A percentile compares a stretch with the other conserved stretches of the same genome.
These are phyloP conservation scores for Pseudococcus viburni DNA, from an alignment of 2,888 invertebrate genomes.

Conservation along the genomic window DNA sequence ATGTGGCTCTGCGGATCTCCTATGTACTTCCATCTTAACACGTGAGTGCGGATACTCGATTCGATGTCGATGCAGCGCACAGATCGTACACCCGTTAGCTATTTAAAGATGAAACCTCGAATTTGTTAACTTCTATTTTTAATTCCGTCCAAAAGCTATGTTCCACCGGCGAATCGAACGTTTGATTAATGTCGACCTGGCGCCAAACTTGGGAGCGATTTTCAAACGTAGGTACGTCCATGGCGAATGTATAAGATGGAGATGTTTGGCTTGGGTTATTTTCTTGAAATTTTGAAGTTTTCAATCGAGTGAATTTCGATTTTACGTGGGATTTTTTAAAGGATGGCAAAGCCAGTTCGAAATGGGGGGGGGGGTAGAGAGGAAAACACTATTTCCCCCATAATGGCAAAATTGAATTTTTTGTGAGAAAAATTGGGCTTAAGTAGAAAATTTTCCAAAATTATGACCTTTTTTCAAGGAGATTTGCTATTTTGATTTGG, in stretches of 20 bases:
- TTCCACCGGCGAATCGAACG: constrained; percentile 12
- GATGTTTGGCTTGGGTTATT: not conserved
- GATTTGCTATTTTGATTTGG: too few relatives aligned
- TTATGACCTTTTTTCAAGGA: too few relatives aligned
- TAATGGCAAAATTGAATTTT: too few relatives aligned
- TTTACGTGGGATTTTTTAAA: not conserved
- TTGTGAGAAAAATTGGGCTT: too few relatives aligned
- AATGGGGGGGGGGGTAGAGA: too few relatives aligned
- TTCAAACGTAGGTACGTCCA: not conserved
- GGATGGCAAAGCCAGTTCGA: too few relatives aligned
- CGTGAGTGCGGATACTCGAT: not conserved
- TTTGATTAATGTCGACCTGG: constrained; percentile 18
- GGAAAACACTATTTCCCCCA: too few relatives aligned
- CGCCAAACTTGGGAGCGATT: constrained; percentile 3
- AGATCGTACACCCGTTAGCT: constrained; percentile 43
- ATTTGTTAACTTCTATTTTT: constrained; percentile 55
- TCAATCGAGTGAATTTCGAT: not conserved
- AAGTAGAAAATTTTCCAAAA: too few relatives aligned
- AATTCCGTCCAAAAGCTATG: constrained; percentile 18
- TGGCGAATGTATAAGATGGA: not conserved
- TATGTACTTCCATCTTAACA: constrained; percentile 4
- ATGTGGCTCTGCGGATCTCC: not conserved
- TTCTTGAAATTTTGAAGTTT: not conserved
- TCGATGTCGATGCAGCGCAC: not conserved
- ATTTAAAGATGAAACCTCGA: constrained; percentile 43